Evolutionary conservation across 2,888 invertebrate genomes (phyloP).

Genomic region (Dasypolia templi): DNA sequence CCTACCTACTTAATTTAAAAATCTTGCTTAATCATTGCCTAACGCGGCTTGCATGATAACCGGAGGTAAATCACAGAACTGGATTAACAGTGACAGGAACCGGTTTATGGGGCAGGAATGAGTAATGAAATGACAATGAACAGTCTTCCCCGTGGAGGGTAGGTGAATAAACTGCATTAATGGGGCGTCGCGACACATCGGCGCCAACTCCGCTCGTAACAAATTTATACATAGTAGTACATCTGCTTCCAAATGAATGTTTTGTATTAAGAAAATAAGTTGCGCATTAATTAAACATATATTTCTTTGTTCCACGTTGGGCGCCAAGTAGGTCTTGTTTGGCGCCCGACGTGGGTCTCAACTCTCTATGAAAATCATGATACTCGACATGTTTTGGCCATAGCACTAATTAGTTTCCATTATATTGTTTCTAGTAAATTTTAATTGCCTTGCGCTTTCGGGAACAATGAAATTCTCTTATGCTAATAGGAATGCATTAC

Average conservation of each 20-base stretch:
- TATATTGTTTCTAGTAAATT: conserved; percentile 29
- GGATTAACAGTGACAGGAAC: conserved; percentile 45
- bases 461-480: conserved; percentile 9
- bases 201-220: conserved; percentile 70
- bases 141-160: conserved; percentile 66
- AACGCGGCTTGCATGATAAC: conserved; percentile 28
- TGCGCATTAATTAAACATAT: conserved; percentile 4
- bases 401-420: conserved; percentile 37
- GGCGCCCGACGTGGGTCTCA: conserved; percentile 24
- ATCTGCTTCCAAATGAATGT: conserved; percentile 23
- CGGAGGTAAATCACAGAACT: conserved; percentile 47
- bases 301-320: conserved; percentile 7
- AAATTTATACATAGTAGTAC: conserved; percentile 26
- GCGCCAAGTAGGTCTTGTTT: neutral
- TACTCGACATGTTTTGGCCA: conserved; percentile 17
- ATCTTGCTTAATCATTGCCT: conserved; percentile 9
- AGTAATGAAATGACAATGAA: conserved; percentile 66
- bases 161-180: conserved; percentile 84
- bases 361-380: conserved; percentile 17
- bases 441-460: conserved; percentile 27
- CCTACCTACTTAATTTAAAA: neutral
- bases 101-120: conserved; percentile 37
- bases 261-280: conserved; percentile 15
- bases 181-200: conserved; percentile 75
- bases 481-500: conserved; percentile 11